Base-by-base conservation (phyloP, 1,140 invertebrate species). In the Saccostrea glomerata region DNA sequence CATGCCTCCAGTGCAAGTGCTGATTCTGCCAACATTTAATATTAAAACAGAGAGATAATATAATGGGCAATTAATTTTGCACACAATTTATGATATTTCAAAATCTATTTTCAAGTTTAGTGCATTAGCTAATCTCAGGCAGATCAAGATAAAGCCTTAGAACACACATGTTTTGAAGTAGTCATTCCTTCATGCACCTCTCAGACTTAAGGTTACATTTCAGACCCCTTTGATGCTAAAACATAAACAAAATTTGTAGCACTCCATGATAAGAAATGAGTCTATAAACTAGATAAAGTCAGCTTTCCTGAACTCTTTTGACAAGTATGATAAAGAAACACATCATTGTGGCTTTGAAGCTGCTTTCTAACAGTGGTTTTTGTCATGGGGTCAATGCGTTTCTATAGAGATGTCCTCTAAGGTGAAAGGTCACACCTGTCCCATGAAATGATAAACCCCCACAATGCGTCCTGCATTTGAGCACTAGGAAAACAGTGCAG, bases 161-260 rank as follows among this genome's bases (percentile, higher is more conserved):
- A 84, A 56, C 82, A 36, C 84, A 85, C 84, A 85, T 85, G 84
- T 85, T 85, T 58, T 85, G 54, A 85, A 63, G 84, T 85, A 58
- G 55, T 85, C 63, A 60, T 85, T 85, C 84, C 56, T 85, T 54
- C 47, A 60, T 85, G 55, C 54, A 17, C 30, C 47, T 85, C 23
- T 85, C 56, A 56, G 25, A 56, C 84, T 85, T 36, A 85, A 56
- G 84, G 55, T 85, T 54, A 85, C 84, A 85, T 85, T 85, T 85
- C 84, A 63, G 60, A 20, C 77, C 17, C 47, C 86, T 87, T 87
- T 87, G 86, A 87, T 63, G 86, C 86, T 84, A 58, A 54, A 83
- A 70, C 82, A 87, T 87, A 87, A 87, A 87, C 86, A 87, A 87
- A 87, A 87, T 87, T 87, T 87, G 86, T 87, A 83, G 86, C 86